These are phyloP conservation scores for Falcaria lacertinaria DNA, from an alignment of 2,888 invertebrate genomes.

Conservation along the genomic window DNA sequence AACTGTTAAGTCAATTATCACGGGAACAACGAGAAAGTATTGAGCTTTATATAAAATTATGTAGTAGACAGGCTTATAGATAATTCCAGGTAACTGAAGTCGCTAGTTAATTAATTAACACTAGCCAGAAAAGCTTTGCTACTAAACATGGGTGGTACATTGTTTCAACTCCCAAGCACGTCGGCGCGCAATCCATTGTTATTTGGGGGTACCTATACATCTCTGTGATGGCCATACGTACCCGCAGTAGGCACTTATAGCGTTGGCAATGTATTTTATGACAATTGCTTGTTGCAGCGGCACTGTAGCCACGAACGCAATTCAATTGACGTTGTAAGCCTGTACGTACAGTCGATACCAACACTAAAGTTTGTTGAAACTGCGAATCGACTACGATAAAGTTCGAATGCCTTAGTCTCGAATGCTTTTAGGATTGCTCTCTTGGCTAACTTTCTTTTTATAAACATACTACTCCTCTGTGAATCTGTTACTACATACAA, in stretches of 20 bases:
- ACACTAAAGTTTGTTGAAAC: background rate
- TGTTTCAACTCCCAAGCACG: background rate
- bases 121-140: too few species aligned
- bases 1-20: too few species aligned
- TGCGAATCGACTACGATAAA: background rate
- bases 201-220: background rate
- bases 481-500: too few species aligned
- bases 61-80: too few species aligned
- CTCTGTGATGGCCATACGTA: background rate
- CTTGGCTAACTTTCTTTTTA: too few species aligned
- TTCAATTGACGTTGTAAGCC: background rate
- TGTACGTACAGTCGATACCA: background rate
- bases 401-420: background rate
- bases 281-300: background rate
- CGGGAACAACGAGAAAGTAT: too few species aligned
- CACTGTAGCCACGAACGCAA: background rate
- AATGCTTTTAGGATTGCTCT: background rate
- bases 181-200: background rate
- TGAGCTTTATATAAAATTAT: too few species aligned
- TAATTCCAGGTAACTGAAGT: too few species aligned
- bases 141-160: background rate
- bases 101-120: too few species aligned
- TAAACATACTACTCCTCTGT: too few species aligned
- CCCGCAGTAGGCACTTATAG: background rate
- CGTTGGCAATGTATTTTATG: background rate